Base-by-base conservation (phyloP, 1,140 invertebrate genomes). In the Harlomillsia oculata region DNA sequence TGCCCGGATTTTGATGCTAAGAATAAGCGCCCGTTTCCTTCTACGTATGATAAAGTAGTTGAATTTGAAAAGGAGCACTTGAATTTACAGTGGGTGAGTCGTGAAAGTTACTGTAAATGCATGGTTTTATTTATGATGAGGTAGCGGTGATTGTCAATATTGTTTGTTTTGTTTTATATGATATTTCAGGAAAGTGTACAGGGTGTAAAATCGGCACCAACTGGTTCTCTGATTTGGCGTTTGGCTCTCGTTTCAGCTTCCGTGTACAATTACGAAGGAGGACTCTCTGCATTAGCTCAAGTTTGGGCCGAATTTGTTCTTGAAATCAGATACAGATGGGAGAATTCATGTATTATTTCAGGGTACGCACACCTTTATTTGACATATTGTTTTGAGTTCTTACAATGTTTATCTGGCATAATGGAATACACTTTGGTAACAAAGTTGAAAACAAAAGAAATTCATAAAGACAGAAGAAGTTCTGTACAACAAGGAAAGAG, bases 301-400 rank as follows among this genome's bases (percentile, higher is more conserved):
- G 67, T 97, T 0, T 96, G 92, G 90, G 85, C 89, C 66, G 90
- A 95, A 68, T 85, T 97, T 68, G 78, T 85, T 0, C 80, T 90
- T 60, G 91, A 97, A 70, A 78, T 97, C 62, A 78, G 90, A 52
- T 89, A 87, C 67, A 74, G 92, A 26, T 94, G 89, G 88, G 89
- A 96, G 60, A 84, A 84, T 64, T 78, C 75, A 30, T 79, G 85
- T 53, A 65, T 77, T 13, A 82, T 97, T 60, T 83, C 86, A 14
- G 91, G 89, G 89, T 92, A 73, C 85, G 85, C 30, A 9, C 13
- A 11, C 9, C 9, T 11, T 34, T 34, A 11, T 9, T 11, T 34
- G 9, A 34, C 32, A 11, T 11, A 34, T 34, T 34, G n/a, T n/a
- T n/a, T n/a, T n/a, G n/a, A n/a, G n/a, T n/a, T n/a, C n/a, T n/a